phyloP scores from a whole-genome alignment of 1,140 invertebrate species.

The Pectinophora gossypiella region DNA sequence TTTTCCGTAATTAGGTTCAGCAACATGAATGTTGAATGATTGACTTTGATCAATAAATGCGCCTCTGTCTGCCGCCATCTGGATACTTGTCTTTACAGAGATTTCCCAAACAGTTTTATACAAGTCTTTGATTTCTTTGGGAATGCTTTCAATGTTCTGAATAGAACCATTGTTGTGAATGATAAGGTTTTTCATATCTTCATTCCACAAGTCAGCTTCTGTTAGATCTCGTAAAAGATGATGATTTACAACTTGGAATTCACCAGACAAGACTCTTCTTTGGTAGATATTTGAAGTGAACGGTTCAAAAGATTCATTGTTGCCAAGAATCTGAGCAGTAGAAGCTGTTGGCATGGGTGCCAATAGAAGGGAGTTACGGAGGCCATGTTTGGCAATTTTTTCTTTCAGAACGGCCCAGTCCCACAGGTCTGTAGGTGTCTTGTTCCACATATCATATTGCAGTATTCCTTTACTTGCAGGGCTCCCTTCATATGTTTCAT shows the following conservation, averaged over 20 bases:
- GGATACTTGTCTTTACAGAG: slow-evolving; percentile 93
- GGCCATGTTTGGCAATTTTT: slow-evolving; percentile 92
- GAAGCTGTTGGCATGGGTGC: slow-evolving; percentile 99
- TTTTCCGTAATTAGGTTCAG: slow-evolving; percentile 94
- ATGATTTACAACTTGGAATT: slow-evolving; percentile 95
- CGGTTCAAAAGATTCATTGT: slow-evolving; percentile 99
- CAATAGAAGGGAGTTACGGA: slow-evolving; percentile 95
- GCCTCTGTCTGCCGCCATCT: slow-evolving; percentile 98
- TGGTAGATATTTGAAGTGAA: slow-evolving; percentile 99
- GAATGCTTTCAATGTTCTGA: slow-evolving; percentile 93
- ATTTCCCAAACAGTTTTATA: slow-evolving; percentile 99
- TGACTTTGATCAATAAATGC: slow-evolving; percentile 99
- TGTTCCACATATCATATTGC: slow-evolving; percentile 99
- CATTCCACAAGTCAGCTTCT: slow-evolving; percentile 93
- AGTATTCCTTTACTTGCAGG: slow-evolving; percentile 97
- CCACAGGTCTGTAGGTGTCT: slow-evolving; percentile 90
- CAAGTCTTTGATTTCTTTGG: slow-evolving; percentile 90
- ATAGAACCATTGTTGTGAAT: slow-evolving; percentile 95
- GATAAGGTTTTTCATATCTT: slow-evolving; percentile 97
- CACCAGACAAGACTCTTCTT: slow-evolving; percentile 93
- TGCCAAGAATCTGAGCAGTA: slow-evolving; percentile 99
- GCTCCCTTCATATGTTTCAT: slow-evolving; percentile 93
- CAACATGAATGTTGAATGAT: slow-evolving; percentile 97
- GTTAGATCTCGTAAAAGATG: slow-evolving; percentile 96
- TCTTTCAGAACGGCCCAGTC: slow-evolving; percentile 91